Conservation (phyloP, 2,797 vertebrate species). For the Eutrigla gurnardus region DNA sequence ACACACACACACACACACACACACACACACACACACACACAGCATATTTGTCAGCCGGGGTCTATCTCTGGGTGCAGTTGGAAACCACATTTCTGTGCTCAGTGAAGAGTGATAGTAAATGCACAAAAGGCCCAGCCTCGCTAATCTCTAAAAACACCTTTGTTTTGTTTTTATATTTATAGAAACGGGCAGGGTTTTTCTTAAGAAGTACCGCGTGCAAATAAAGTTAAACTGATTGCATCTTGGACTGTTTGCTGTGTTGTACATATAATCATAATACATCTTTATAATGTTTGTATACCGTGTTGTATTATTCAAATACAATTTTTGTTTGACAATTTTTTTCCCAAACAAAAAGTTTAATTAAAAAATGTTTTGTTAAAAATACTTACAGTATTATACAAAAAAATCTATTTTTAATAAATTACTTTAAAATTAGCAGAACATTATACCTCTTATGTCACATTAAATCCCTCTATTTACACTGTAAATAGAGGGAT, state of each 20-base stretch:
- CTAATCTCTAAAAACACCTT: not conserved
- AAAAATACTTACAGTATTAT: not conserved
- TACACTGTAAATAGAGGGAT: not conserved
- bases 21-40: conserved; percentile 3
- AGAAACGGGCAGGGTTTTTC: not conserved
- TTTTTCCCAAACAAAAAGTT: too few species aligned
- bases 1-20: not conserved
- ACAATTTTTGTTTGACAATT: not conserved
- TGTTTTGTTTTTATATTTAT: not conserved
- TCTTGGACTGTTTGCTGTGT: not conserved
- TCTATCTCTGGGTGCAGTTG: conserved; percentile 39
- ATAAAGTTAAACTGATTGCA: not conserved
- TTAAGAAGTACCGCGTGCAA: not conserved
- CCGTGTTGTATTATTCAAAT: not conserved
- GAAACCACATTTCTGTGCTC: conserved; percentile 31
- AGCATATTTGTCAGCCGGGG: conserved; percentile 20
- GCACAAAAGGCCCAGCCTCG: not conserved
- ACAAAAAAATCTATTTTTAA: too few species aligned
- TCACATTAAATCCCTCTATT: conserved; percentile 10
- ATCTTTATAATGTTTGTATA: not conserved
- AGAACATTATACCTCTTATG: not conserved
- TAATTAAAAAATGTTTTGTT: not conserved
- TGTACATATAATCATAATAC: not conserved
- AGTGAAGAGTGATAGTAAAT: not conserved
- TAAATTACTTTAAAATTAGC: not conserved